A percentile compares a stretch with the other conserved stretches of the same genome.
Evolutionary conservation across 2,888 invertebrate genomes (phyloP).

Genomic region (Hyposoter dolosus): DNA sequence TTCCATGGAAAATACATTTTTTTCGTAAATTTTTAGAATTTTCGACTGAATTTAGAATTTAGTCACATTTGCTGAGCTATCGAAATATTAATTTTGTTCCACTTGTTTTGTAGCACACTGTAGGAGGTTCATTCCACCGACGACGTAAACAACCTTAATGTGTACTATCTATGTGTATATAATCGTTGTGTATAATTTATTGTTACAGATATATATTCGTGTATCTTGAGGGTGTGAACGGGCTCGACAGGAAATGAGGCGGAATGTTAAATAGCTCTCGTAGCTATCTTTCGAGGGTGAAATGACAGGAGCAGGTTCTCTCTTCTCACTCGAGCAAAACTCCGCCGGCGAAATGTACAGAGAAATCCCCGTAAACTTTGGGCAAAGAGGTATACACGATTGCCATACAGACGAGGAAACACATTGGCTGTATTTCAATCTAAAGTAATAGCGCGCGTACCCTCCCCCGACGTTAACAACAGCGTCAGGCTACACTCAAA

Average conservation of each 20-base stretch:
- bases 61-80: too few relatives aligned
- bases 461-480: constrained; percentile 23
- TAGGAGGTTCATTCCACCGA: constrained; percentile 12
- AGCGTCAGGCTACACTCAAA: not conserved
- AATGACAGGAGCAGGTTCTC: constrained; percentile 54
- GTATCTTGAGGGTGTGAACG: constrained; percentile 43
- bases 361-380: constrained; percentile 42
- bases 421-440: constrained; percentile 59
- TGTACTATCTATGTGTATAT: constrained; percentile 29
- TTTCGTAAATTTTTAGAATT: too few relatives aligned
- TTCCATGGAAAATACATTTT: too few relatives aligned
- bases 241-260: constrained; percentile 77
- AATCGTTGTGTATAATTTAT: not conserved
- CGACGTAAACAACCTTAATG: constrained; percentile 1
- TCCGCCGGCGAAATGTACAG: constrained; percentile 23
- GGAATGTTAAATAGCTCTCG: constrained; percentile 79
- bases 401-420: constrained; percentile 35
- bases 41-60: too few relatives aligned
- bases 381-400: constrained; percentile 13
- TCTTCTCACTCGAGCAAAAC: constrained; percentile 1
- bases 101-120: too few relatives aligned
- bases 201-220: not conserved
- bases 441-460: constrained; percentile 30
- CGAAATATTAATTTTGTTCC: too few relatives aligned
- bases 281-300: constrained; percentile 47